phyloP scores from a whole-genome alignment of 2,797 vertebrate genomes.

The Gallinago stenura region DNA sequence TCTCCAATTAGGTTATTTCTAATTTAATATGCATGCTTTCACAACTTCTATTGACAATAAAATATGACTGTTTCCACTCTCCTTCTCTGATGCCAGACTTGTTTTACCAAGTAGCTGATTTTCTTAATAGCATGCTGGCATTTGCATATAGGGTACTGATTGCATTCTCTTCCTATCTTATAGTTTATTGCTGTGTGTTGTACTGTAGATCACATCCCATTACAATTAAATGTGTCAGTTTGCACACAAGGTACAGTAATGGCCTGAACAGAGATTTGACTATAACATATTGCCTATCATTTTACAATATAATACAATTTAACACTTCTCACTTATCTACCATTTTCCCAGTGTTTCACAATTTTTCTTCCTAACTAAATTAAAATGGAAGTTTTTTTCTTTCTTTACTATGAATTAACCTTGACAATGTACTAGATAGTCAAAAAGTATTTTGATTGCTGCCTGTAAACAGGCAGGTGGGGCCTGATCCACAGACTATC shows the following conservation, averaged over 20 bases:
- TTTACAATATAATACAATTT: neutral
- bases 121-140: conserved; percentile 19
- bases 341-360: neutral
- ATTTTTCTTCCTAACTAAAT: neutral
- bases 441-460: neutral
- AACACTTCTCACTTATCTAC: neutral
- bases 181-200: neutral
- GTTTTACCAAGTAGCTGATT: conserved; percentile 55
- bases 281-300: neutral
- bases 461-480: neutral
- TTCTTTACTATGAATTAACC: neutral
- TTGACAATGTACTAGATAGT: neutral
- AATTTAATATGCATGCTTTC: conserved; percentile 76
- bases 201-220: neutral
- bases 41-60: conserved; percentile 65
- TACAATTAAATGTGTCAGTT: conserved; percentile 29
- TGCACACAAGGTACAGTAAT: neutral
- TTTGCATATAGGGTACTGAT: neutral
- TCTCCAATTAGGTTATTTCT: conserved; percentile 69
- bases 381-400: neutral
- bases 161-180: neutral
- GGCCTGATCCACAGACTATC: neutral
- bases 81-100: conserved; percentile 1
- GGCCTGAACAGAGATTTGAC: neutral
- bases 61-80: conserved; percentile 33